phyloP scores from a whole-genome alignment of 2,797 vertebrate species.

The Setipinna tenuifilis region DNA sequence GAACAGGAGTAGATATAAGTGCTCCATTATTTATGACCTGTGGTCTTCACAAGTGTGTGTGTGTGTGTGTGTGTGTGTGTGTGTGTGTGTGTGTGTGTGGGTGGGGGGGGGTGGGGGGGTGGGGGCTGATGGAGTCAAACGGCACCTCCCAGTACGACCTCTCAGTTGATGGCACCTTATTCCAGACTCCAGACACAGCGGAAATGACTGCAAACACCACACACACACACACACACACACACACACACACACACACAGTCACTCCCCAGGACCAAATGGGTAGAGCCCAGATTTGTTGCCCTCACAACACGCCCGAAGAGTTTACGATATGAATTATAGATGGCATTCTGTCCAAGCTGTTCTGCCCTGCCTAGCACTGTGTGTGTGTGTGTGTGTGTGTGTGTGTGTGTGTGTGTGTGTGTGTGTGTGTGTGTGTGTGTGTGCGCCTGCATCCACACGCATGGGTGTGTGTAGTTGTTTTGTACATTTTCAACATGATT shows the following conservation, averaged over 20 bases:
- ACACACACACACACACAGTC: too few relatives aligned
- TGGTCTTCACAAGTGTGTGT: background rate
- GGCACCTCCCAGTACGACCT: background rate
- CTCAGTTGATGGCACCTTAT: background rate
- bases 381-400: background rate
- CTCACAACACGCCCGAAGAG: background rate
- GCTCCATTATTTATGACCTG: background rate
- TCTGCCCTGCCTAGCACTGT: background rate
- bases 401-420: slow-evolving; percentile 20
- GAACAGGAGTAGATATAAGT: background rate
- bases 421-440: slow-evolving; percentile 21
- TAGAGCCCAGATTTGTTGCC: background rate
- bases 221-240: too few relatives aligned
- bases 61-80: slow-evolving; percentile 48
- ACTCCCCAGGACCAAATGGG: background rate
- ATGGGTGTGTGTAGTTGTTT: background rate
- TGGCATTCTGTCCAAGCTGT: background rate
- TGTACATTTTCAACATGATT: slow-evolving; percentile 10
- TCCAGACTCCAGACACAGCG: background rate
- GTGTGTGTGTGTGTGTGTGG: slow-evolving; percentile 42
- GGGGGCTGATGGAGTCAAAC: background rate
- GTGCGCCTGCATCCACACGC: background rate
- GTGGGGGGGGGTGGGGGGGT: too few relatives aligned
- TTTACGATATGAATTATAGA: background rate
- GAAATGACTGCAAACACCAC: background rate